A percentile compares a stretch with the other conserved stretches of the same genome.
phyloP scores from a whole-genome alignment of 2,113 vertebrate genomes.

The Agapornis roseicollis region DNA sequence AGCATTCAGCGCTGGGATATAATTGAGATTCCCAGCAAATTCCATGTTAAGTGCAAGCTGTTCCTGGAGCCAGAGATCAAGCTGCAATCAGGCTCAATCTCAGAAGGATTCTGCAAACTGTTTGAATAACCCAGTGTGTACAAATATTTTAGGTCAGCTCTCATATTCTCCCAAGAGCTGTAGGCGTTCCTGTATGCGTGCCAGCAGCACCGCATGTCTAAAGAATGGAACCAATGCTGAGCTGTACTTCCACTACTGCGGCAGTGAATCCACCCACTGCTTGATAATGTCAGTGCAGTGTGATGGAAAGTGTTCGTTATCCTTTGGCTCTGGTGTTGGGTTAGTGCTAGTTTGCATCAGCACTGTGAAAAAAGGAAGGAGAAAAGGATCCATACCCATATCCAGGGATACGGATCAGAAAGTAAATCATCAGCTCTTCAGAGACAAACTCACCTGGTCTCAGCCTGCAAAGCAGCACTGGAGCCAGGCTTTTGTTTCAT shows the following conservation, averaged over 20 bases:
- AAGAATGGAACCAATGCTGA: slow-evolving; percentile 53
- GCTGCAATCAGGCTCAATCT: slow-evolving; percentile 22
- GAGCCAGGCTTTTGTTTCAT: background rate
- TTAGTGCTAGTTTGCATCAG: background rate
- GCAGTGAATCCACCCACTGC: slow-evolving; percentile 39
- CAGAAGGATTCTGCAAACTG: slow-evolving; percentile 55
- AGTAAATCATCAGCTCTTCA: background rate
- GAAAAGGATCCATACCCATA: background rate
- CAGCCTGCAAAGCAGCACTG: background rate
- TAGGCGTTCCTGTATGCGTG: slow-evolving; percentile 46
- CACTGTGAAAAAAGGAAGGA: background rate
- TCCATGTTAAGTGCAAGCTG: slow-evolving; percentile 56
- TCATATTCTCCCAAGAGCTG: slow-evolving; percentile 52
- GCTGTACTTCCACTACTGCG: slow-evolving; percentile 52
- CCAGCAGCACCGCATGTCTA: slow-evolving; percentile 42
- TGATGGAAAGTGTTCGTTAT: slow-evolving; percentile 47
- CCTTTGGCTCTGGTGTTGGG: background rate
- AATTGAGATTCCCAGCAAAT: slow-evolving; percentile 60
- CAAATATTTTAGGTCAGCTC: slow-evolving; percentile 64
- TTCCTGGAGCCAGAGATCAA: slow-evolving; percentile 60
- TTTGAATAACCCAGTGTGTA: slow-evolving; percentile 59
- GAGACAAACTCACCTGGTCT: background rate
- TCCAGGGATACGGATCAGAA: background rate
- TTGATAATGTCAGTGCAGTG: slow-evolving; percentile 36
- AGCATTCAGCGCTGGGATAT: background rate